These are phyloP conservation scores for Platycercus adscitus DNA, from an alignment of 2,113 vertebrate species.

Conservation along the genomic window DNA sequence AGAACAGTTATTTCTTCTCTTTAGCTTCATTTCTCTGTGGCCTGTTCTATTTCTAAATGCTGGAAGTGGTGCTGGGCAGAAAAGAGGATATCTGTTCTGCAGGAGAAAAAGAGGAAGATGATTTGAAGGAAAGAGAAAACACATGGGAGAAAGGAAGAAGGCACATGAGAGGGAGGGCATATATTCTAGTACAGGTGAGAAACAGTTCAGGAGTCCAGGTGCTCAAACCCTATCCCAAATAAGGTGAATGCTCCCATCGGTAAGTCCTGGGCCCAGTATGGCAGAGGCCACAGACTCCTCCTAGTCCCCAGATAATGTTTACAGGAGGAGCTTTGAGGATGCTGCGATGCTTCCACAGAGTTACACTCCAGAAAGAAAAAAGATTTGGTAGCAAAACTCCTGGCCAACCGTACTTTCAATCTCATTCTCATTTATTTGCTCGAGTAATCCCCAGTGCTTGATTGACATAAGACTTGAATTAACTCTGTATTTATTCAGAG, in stretches of 20 bases:
- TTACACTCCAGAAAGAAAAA: constrained; percentile 14
- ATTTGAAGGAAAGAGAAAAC: constrained; percentile 13
- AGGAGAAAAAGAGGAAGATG: neutral
- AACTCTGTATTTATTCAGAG: constrained; percentile 62
- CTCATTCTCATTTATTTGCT: constrained; percentile 61
- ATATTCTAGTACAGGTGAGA: neutral
- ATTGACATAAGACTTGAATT: constrained; percentile 63
- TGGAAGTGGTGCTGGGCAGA: neutral
- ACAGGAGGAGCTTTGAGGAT: neutral
- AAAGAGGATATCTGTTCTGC: neutral
- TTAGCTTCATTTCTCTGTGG: neutral
- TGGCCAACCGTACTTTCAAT: neutral
- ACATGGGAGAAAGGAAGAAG: neutral
- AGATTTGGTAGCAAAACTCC: neutral
- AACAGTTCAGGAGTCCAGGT: neutral
- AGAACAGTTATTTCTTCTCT: constrained; percentile 34
- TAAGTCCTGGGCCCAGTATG: neutral
- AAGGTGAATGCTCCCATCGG: neutral
- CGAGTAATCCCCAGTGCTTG: constrained; percentile 63
- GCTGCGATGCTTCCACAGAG: neutral
- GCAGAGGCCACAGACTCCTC: neutral
- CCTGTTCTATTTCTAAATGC: neutral
- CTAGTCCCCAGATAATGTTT: neutral
- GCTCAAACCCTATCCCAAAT: accelerated
- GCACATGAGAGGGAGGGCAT: neutral